Evolutionary conservation across 2,797 vertebrate species (phyloP), one percentile per base, ranked within the genome.

Genomic region (Setipinna tenuifilis): DNA sequence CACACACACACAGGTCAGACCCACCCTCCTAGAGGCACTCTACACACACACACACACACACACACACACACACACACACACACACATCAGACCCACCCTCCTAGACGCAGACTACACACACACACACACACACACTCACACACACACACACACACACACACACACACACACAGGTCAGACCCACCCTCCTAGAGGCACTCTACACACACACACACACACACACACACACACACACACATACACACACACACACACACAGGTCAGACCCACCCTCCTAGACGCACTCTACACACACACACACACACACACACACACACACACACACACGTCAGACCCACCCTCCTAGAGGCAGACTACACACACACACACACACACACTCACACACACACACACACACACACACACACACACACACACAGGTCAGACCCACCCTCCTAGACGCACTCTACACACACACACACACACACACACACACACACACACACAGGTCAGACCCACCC

Each of bases 121-220:
- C 19, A 19, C 50, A 54, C 50, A 54, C 50, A 80, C 28, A 44
- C 17, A 80, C 28, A 80, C 17, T 41, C 28, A 80, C 9, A 80
- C 10, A 44, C 10, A 80, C 16, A 44, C 19, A 85, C 57, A 16
- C 87, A 88, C 85, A 28, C 84, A 80, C 57, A 91, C 2, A 0
- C 12, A 83, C 46, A 48, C 46, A 48, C 46, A 48, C 46, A 48
- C 46, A 48, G 46, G 97, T 98, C 83, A 99, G 94, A 83, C 98
- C 98, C 0, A 99, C 97, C 0, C 98, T 96, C 89, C 98, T 97
- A 0, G 98, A 99, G 6, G 98, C 98, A 0, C 97, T 99, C 98
- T 99, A 5, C 87, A 58, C 10, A 59, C 4, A 82, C 31, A 80
- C 59, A 86, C 82, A 16, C 83, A 59, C 62, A 68, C 62, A 68